Percentiles rank a stretch among this genome's conserved stretches.
phyloP scores from a whole-genome alignment of 2,888 invertebrate genomes.

The Tribolium freemani region DNA sequence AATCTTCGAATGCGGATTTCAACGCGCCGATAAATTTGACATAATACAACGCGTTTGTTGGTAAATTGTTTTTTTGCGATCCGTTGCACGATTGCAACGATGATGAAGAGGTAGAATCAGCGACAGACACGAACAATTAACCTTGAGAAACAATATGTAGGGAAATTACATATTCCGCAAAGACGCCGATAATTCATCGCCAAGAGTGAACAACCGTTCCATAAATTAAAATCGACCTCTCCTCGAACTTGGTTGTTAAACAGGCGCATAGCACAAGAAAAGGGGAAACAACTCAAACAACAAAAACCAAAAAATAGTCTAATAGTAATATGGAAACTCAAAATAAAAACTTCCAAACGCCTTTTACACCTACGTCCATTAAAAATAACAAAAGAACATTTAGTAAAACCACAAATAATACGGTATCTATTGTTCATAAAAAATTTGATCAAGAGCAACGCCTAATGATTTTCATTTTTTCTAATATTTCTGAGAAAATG shows the following conservation, averaged over 20 bases:
- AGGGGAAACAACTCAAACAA: neutral
- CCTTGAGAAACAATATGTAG: conserved; percentile 25
- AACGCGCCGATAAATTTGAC: conserved; percentile 22
- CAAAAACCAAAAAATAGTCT: neutral
- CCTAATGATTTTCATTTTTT: no score
- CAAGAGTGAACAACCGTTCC: conserved; percentile 22
- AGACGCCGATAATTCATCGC: conserved; percentile 12
- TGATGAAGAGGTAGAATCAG: neutral
- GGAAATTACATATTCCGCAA: conserved; percentile 21
- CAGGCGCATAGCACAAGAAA: neutral
- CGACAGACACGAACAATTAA: conserved; percentile 19
- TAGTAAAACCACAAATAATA: no score
- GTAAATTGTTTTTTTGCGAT: neutral
- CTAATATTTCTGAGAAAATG: no score
- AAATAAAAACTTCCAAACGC: no score
- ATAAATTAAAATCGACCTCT: conserved; percentile 28
- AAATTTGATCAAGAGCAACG: no score
- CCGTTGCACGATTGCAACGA: neutral
- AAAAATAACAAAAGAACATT: no score
- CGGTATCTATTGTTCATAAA: no score
- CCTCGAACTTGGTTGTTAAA: conserved; percentile 12
- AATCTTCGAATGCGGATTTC: conserved; percentile 12
- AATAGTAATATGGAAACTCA: no score
- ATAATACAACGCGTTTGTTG: conserved; percentile 1
- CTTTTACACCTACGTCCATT: no score